A percentile compares a stretch with the other conserved stretches of the same genome.
Evolutionary conservation across 2,888 invertebrate genomes (phyloP).

Genomic region (Syrphus vitripennis): DNA sequence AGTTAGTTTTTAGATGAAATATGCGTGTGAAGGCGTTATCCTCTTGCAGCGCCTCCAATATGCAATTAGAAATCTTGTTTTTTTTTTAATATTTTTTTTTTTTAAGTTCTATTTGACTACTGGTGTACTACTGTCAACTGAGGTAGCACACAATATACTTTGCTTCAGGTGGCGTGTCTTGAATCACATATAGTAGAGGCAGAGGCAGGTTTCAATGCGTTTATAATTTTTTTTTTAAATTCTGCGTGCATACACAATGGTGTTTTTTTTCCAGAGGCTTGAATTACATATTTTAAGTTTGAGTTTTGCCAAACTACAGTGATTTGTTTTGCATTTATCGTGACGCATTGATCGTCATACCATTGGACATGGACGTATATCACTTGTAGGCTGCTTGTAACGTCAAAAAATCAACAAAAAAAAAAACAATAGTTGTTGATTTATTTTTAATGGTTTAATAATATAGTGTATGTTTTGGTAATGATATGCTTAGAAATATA

Average conservation of each 20-base stretch:
- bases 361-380: neutral
- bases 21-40: conserved; percentile 70
- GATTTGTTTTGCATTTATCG: conserved; percentile 5
- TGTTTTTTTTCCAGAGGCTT: neutral
- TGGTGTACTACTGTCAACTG: conserved; percentile 50
- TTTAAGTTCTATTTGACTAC: conserved; percentile 61
- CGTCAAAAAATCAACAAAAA: no score
- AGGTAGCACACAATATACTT: conserved; percentile 11
- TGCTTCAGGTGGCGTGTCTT: conserved; percentile 18
- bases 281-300: neutral
- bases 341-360: conserved; percentile 6
- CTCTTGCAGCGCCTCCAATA: conserved; percentile 49
- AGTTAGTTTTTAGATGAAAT: conserved; percentile 44
- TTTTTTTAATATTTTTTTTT: neutral
- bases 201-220: conserved; percentile 6
- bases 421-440: neutral
- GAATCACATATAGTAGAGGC: neutral
- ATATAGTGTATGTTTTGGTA: neutral
- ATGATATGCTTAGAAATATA: neutral
- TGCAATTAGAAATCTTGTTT: conserved; percentile 55
- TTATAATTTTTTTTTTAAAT: neutral
- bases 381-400: neutral
- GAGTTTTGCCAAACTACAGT: neutral
- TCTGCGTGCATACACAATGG: conserved; percentile 10
- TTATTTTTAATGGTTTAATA: conserved; percentile 12